phyloP scores from a whole-genome alignment of 2,113 vertebrate genomes.

The Phalacrocorax pelagicus region DNA sequence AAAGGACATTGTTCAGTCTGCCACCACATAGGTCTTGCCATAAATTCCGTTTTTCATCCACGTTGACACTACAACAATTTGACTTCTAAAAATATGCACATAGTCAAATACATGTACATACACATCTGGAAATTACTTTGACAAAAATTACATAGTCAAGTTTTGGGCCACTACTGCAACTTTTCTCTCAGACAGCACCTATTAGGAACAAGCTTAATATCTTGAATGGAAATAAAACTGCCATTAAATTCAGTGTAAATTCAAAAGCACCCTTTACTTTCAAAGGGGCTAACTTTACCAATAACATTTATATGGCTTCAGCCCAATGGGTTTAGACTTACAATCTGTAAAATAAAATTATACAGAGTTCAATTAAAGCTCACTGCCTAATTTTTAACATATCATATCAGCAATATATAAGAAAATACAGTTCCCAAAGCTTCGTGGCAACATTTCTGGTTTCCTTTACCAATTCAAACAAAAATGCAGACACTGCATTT shows the following conservation, averaged over 20 bases:
- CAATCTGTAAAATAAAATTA: neutral
- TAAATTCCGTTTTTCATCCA: neutral
- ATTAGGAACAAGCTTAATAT: neutral
- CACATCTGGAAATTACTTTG: neutral
- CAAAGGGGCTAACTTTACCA: neutral
- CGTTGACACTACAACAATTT: neutral
- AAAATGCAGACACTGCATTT: neutral
- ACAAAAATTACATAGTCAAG: neutral
- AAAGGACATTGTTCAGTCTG: neutral
- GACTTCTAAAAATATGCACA: neutral
- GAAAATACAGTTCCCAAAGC: neutral
- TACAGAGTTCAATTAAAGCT: neutral
- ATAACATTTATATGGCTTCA: neutral
- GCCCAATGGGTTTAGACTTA: neutral
- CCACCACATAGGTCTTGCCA: neutral
- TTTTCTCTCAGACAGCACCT: neutral
- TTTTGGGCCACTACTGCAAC: neutral
- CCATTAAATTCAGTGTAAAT: neutral
- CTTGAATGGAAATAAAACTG: neutral
- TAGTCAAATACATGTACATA: neutral
- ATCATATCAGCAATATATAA: neutral
- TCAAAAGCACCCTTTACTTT: neutral
- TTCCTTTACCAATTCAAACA: neutral
- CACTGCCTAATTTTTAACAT: neutral
- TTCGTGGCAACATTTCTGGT: neutral